A percentile compares a stretch with the other conserved stretches of the same genome.
Evolutionary conservation across 1,140 invertebrate genomes (phyloP).

Genomic region (Colletes gigas): DNA sequence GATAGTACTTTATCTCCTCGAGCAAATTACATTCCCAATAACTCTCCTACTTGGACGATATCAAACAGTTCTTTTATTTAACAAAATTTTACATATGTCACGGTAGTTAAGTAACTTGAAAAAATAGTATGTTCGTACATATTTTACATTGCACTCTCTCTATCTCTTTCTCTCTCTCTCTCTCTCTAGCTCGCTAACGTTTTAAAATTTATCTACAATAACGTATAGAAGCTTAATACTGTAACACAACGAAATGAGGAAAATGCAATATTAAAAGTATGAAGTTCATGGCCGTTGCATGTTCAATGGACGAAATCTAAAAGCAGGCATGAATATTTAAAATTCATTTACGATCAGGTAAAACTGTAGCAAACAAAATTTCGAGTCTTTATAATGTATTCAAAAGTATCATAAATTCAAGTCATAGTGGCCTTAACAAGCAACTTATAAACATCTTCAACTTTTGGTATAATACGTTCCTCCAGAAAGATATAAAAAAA

Average conservation of each 20-base stretch:
- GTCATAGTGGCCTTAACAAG: too few species aligned
- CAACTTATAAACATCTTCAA: too few species aligned
- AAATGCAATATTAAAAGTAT: neutral
- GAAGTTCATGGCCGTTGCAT: neutral
- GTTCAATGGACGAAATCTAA: neutral
- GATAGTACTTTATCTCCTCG: neutral
- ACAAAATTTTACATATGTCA: slow-evolving; percentile 22
- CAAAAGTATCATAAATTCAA: neutral
- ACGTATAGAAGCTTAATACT: neutral
- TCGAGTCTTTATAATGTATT: neutral
- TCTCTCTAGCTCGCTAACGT: too few species aligned
- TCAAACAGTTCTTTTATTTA: slow-evolving; percentile 34
- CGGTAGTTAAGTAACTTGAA: neutral
- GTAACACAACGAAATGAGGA: neutral
- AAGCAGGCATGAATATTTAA: neutral
- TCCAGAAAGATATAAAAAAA: too few species aligned
- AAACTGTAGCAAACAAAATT: slow-evolving; percentile 8
- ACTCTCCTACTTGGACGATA: neutral
- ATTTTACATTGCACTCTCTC: neutral
- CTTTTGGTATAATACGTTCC: too few species aligned
- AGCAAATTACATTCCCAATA: neutral
- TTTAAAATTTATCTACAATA: neutral
- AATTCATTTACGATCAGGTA: slow-evolving; percentile 17
- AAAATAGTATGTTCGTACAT: neutral
- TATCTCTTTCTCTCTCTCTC: too few species aligned